Conservation (phyloP, 1,140 invertebrate genomes). For the Drosophila insularis region DNA sequence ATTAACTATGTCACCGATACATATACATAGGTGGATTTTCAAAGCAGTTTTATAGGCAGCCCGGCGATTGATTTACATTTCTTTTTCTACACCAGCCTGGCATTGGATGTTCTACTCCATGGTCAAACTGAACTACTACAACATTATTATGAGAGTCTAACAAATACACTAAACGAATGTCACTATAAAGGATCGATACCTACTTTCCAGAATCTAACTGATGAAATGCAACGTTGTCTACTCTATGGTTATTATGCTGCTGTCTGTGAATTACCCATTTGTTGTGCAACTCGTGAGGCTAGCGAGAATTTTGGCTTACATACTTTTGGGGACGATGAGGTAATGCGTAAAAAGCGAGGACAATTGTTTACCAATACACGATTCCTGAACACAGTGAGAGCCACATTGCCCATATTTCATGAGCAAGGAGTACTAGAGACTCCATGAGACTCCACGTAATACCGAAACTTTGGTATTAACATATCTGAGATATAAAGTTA, state of each 20-base stretch:
- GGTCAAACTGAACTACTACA: slow-evolving; percentile 70
- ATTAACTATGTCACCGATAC: background rate
- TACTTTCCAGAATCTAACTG: slow-evolving; percentile 66
- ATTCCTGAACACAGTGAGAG: slow-evolving; percentile 41
- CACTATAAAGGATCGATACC: slow-evolving; percentile 69
- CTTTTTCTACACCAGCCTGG: slow-evolving; percentile 68
- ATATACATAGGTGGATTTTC: slow-evolving; percentile 68
- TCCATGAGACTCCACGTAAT: background rate
- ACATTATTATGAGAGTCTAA: slow-evolving; percentile 64
- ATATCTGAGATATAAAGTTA: too few species aligned
- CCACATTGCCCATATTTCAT: slow-evolving; percentile 49
- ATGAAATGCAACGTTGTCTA: slow-evolving; percentile 64
- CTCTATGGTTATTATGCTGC: slow-evolving; percentile 60
- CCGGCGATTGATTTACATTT: slow-evolving; percentile 68
- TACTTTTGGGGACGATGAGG: slow-evolving; percentile 39
- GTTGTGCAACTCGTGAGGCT: slow-evolving; percentile 39
- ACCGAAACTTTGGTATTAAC: too few species aligned
- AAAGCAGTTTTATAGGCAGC: slow-evolving; percentile 58
- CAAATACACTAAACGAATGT: slow-evolving; percentile 66
- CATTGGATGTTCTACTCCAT: slow-evolving; percentile 53
- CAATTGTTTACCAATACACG: slow-evolving; percentile 53
- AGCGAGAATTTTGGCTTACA: slow-evolving; percentile 40
- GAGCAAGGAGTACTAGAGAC: slow-evolving; percentile 58
- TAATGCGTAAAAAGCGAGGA: slow-evolving; percentile 35
- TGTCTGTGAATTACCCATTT: slow-evolving; percentile 64